Percentiles rank a stretch among this genome's conserved stretches.
Conservation (phyloP, 2,888 invertebrate genomes). For the Trichogramma evanescens region DNA sequence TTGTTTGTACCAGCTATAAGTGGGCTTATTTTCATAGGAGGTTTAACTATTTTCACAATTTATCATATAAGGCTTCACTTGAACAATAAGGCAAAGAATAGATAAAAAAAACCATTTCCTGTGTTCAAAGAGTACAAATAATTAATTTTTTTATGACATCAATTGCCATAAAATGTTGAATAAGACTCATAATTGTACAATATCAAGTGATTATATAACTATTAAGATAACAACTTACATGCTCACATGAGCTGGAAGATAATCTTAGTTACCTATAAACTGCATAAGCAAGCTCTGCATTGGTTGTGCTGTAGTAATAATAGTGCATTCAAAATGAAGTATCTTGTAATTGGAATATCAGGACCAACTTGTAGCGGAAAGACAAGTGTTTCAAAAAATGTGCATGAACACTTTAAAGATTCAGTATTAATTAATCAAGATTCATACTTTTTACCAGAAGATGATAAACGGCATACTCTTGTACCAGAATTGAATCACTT, state of each 20-base stretch:
- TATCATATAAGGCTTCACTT: constrained; percentile 49
- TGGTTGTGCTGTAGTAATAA: background rate
- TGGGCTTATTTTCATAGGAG: constrained; percentile 61
- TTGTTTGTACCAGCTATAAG: constrained; percentile 56
- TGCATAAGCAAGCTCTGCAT: background rate
- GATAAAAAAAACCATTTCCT: constrained; percentile 8
- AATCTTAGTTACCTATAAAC: background rate
- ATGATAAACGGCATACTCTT: constrained; percentile 59
- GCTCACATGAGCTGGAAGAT: background rate
- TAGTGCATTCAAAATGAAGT: constrained; percentile 40
- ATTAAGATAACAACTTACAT: background rate
- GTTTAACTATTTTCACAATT: constrained; percentile 58
- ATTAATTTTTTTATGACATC: background rate
- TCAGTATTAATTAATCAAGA: constrained; percentile 63
- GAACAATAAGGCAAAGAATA: constrained; percentile 15
- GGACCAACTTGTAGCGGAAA: constrained; percentile 83
- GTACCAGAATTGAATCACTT: constrained; percentile 62
- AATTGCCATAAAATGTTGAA: background rate
- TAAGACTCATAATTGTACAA: background rate
- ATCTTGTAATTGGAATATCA: constrained; percentile 63
- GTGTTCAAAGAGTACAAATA: background rate
- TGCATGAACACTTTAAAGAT: constrained; percentile 48
- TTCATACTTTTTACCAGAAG: constrained; percentile 63
- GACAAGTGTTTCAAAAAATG: constrained; percentile 60
- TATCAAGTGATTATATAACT: background rate